These are phyloP conservation scores for Scaptomyza flava DNA, from an alignment of 2,888 invertebrate species.

Conservation along the genomic window DNA sequence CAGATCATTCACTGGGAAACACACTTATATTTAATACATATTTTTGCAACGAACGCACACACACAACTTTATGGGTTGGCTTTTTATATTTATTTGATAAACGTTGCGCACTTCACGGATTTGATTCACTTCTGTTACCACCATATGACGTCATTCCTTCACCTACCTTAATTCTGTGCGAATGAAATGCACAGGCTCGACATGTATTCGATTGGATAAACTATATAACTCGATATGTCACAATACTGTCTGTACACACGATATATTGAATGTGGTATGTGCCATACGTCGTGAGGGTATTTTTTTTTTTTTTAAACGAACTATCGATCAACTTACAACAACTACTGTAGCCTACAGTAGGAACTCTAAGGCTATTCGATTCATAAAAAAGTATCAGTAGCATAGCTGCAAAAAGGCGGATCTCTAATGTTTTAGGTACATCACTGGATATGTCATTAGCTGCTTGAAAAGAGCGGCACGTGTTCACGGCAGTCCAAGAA, in stretches of 20 bases:
- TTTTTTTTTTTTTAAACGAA: too few relatives aligned
- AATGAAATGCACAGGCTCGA: slow-evolving; percentile 22
- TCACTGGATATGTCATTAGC: not conserved
- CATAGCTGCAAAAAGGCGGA: too few relatives aligned
- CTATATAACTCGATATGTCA: slow-evolving; percentile 1
- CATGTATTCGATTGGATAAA: slow-evolving; percentile 3
- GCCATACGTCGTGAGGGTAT: too few relatives aligned
- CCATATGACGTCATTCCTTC: slow-evolving; percentile 44
- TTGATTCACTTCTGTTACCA: slow-evolving; percentile 10
- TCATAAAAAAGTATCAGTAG: too few relatives aligned
- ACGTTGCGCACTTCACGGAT: not conserved
- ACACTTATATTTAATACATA: not conserved
- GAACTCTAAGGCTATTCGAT: too few relatives aligned
- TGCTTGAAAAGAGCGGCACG: slow-evolving; percentile 19
- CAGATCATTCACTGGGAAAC: not conserved
- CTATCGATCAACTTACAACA: too few relatives aligned
- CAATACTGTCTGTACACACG: not conserved
- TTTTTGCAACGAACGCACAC: not conserved
- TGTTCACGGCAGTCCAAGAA: slow-evolving; percentile 17
- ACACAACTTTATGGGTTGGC: not conserved
- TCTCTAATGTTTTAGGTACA: not conserved
- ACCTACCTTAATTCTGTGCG: slow-evolving; percentile 40
- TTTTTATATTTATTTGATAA: not conserved
- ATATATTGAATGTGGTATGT: not conserved
- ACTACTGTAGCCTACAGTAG: too few relatives aligned